A percentile compares a stretch with the other conserved stretches of the same genome.
These are phyloP conservation scores for Phyllopteryx taeniolatus DNA, from an alignment of 2,113 vertebrate genomes.

Conservation along the genomic window DNA sequence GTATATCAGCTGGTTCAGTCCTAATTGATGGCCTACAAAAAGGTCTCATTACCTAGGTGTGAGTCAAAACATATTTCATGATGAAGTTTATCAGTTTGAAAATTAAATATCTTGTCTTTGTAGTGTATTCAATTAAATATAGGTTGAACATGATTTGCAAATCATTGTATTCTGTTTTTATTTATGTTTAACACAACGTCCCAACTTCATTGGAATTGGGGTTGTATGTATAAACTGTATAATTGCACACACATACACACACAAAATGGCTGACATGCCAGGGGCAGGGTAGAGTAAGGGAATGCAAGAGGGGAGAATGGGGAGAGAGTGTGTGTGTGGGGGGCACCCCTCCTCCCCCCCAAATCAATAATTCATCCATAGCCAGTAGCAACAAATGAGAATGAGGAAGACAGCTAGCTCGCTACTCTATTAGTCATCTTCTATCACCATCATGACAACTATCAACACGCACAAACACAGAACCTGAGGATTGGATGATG, in stretches of 20 bases:
- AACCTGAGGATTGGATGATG: conserved; percentile 6
- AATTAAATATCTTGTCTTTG: no score
- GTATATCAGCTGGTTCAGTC: no score
- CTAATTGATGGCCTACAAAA: no score
- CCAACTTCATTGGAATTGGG: no score
- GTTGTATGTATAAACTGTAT: no score
- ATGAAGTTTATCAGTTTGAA: no score
- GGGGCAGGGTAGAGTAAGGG: background rate
- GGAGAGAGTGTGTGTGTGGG: background rate
- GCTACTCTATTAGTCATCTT: conserved; percentile 82
- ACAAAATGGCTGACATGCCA: background rate
- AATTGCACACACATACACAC: background rate
- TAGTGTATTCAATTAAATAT: no score
- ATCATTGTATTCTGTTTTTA: no score
- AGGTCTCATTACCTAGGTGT: no score
- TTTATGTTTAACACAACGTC: no score
- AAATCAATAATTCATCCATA: conserved; percentile 88
- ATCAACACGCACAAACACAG: background rate
- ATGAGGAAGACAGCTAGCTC: conserved; percentile 71
- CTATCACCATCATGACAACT: conserved; percentile 81
- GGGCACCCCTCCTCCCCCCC: conserved; percentile 21
- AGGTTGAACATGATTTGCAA: no score
- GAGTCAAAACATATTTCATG: no score
- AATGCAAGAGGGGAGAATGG: conserved; percentile 12
- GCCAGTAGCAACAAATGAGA: conserved; percentile 90